A percentile compares a stretch with the other conserved stretches of the same genome.
Conservation (phyloP, 2,113 vertebrate genomes). For the Antechinus stuartii region DNA sequence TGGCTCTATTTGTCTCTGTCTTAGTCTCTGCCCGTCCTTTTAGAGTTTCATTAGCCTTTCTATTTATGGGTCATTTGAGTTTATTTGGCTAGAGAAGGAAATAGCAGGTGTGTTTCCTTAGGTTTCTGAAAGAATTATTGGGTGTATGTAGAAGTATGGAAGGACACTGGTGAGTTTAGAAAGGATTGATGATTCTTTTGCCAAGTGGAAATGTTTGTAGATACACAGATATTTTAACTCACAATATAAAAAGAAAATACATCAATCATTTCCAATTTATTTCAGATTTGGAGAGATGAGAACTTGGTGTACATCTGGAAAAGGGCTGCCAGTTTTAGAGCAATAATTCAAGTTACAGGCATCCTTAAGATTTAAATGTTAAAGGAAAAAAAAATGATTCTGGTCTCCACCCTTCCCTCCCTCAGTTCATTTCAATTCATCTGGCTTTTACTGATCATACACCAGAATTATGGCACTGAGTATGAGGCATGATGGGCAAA, state of each 20-base stretch:
- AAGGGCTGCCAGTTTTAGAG: conserved; percentile 29
- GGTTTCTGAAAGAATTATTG: neutral
- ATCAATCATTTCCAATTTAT: neutral
- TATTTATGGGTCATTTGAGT: neutral
- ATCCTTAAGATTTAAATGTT: neutral
- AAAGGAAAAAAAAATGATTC: neutral
- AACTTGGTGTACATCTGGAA: neutral
- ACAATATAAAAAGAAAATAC: neutral
- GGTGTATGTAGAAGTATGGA: neutral
- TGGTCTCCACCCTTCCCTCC: neutral
- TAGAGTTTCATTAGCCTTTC: neutral
- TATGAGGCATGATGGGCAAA: neutral
- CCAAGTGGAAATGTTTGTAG: conserved; percentile 27
- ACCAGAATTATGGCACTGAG: neutral
- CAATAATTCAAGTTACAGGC: neutral
- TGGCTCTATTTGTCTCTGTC: neutral
- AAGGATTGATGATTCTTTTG: neutral
- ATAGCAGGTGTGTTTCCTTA: conserved; percentile 15
- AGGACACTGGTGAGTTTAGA: neutral
- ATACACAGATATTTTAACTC: conserved; percentile 3
- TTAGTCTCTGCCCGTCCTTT: neutral
- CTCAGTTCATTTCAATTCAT: conserved; percentile 32
- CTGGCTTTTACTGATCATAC: neutral
- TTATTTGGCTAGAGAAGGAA: neutral
- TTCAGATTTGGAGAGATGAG: neutral